phyloP scores from a whole-genome alignment of 2,113 vertebrate species.

The Aplodontia rufa region DNA sequence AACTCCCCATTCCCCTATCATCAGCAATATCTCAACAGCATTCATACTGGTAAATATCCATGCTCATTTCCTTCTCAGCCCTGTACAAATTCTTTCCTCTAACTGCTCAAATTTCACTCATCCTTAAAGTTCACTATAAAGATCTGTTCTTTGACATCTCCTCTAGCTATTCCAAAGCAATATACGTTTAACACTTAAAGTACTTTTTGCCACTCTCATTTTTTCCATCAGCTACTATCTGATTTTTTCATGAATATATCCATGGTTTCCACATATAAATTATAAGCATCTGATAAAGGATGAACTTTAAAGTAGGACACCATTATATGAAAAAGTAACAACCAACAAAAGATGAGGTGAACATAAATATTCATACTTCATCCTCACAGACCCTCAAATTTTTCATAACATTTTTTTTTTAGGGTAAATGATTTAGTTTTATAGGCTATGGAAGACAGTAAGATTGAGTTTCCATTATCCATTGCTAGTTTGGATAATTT shows the following conservation, averaged over 20 bases:
- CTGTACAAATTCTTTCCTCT: background rate
- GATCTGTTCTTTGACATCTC: background rate
- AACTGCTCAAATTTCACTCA: background rate
- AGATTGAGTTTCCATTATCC: background rate
- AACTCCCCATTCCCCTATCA: background rate
- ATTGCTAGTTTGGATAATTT: background rate
- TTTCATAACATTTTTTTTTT: background rate
- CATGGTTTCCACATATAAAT: background rate
- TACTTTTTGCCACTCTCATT: background rate
- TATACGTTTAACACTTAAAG: background rate
- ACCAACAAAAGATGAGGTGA: background rate
- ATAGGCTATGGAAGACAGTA: background rate
- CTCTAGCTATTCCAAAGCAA: background rate
- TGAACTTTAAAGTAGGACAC: background rate
- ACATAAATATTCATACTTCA: background rate
- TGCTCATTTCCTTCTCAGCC: background rate
- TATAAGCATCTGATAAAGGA: background rate
- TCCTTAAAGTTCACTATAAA: background rate
- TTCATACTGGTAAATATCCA: background rate
- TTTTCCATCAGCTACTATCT: background rate
- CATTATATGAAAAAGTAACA: background rate
- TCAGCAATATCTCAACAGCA: background rate
- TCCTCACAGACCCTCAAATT: background rate
- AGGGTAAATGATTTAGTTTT: background rate
- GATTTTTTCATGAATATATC: background rate